These are phyloP conservation scores for Branchipolynoe longqiensis DNA, from an alignment of 2,888 invertebrate species.

Conservation along the genomic window DNA sequence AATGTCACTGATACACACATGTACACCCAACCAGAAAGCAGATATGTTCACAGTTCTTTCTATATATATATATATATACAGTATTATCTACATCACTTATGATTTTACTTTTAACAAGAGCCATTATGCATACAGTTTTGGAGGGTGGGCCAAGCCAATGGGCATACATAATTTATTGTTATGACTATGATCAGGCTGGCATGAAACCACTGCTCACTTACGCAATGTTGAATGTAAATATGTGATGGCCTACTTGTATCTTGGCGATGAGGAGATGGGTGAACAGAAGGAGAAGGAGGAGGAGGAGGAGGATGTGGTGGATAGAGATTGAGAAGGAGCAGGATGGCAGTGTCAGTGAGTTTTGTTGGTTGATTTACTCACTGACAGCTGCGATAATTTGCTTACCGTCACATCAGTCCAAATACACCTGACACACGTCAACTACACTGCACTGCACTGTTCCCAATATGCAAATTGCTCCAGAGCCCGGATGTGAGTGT, in stretches of 20 bases:
- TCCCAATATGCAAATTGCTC: constrained; percentile 40
- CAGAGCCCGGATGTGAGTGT: background rate
- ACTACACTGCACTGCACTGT: too few relatives aligned
- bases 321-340: too few relatives aligned
- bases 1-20: too few relatives aligned
- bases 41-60: too few relatives aligned
- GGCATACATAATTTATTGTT: background rate
- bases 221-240: background rate
- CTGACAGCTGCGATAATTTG: background rate
- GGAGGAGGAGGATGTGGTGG: too few relatives aligned
- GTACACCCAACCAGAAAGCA: too few relatives aligned
- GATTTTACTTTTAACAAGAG: too few relatives aligned
- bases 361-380: background rate
- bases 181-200: background rate
- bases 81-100: constrained; percentile 26
- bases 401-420: constrained; percentile 4
- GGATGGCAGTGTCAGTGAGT: background rate
- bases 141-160: constrained; percentile 30
- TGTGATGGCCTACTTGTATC: background rate
- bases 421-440: too few relatives aligned
- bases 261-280: background rate
- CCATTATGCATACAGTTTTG: background rate
- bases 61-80: too few relatives aligned
- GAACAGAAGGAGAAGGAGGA: too few relatives aligned
- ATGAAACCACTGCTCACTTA: too few relatives aligned